These are phyloP conservation scores for Coremacera marginata DNA, from an alignment of 2,888 invertebrate genomes.

Conservation along the genomic window DNA sequence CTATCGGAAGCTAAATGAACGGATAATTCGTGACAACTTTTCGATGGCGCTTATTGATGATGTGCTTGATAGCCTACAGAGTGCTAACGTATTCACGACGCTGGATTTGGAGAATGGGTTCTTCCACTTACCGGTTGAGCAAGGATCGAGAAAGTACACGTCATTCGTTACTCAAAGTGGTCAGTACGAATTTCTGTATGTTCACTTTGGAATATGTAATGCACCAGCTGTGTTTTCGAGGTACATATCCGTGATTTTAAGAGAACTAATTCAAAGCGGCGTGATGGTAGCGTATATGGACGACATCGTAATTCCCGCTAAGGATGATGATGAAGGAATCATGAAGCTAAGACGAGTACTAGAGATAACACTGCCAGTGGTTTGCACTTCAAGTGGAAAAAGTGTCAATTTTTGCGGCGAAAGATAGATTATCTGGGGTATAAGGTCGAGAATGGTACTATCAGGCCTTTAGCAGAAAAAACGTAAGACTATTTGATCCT, in stretches of 20 bases:
- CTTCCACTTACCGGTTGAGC: conserved; percentile 27
- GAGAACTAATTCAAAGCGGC: conserved; percentile 27
- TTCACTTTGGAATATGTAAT: no score
- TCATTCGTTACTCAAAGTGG: no score
- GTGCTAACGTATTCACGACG: conserved; percentile 32
- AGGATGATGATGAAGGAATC: no score
- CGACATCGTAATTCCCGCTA: conserved; percentile 43
- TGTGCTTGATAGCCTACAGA: conserved; percentile 29
- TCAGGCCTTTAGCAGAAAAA: neutral
- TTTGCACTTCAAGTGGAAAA: neutral
- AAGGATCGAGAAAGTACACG: conserved; percentile 1
- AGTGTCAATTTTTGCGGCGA: no score
- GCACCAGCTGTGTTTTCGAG: no score
- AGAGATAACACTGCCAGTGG: neutral
- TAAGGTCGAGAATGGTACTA: neutral
- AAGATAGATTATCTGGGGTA: neutral
- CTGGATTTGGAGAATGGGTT: conserved; percentile 37
- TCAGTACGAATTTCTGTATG: no score
- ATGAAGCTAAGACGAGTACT: neutral
- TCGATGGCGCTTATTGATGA: conserved; percentile 40
- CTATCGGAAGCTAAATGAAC: conserved; percentile 22
- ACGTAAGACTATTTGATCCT: neutral
- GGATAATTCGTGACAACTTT: conserved; percentile 50
- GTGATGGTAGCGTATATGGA: conserved; percentile 43
- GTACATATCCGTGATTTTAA: conserved; percentile 17